Evolutionary conservation across 2,888 invertebrate genomes (phyloP), one percentile per base, ranked within the genome.

Genomic region (Meganola albula): DNA sequence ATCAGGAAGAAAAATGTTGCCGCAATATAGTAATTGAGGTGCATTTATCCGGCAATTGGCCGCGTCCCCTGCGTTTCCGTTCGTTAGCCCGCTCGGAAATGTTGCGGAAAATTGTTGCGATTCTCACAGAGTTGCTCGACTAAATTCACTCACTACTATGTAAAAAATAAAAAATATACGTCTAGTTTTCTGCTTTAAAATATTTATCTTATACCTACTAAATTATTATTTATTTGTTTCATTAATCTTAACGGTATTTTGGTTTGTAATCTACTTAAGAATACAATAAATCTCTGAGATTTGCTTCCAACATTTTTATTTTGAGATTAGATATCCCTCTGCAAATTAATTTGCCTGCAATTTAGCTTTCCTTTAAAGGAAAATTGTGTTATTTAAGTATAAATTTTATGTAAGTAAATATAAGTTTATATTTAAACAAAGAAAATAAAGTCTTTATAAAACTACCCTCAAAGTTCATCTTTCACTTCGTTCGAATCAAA

Each of bases 41-140:
- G 74, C 78, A 80, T 77, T 80, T 82, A 77, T 76, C 73, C 73
- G 74, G 63, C 77, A 76, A 79, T 82, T 80, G 80, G 75, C 64
- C 73, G 55, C 72, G 73, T 75, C 76, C 77, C 74, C 71, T 70
- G 77, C 75, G 76, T 71, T 78, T 76, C 78, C 78, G 79, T 78
- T 82, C 78, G 78, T 79, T 80, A 78, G 75, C 68, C 60, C 55
- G 63, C 63, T 64, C 72, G 75, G 78, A 79, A 80, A 78, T 75
- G 78, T 78, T 63, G 64, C 74, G 79, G 77, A 76, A 79, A 80
- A 82, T 80, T 77, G 77, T 78, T 73, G 71, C 71, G 66, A 73
- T 67, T 72, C 72, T 61, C 74, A 59, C 68, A 67, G 61, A 61
- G 53, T 53, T 50, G 42, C 4, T 2, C n/a, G n/a, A n/a, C n/a